Evolutionary conservation across 2,888 invertebrate genomes (phyloP).

Genomic region (Drosophila peninsularis): DNA sequence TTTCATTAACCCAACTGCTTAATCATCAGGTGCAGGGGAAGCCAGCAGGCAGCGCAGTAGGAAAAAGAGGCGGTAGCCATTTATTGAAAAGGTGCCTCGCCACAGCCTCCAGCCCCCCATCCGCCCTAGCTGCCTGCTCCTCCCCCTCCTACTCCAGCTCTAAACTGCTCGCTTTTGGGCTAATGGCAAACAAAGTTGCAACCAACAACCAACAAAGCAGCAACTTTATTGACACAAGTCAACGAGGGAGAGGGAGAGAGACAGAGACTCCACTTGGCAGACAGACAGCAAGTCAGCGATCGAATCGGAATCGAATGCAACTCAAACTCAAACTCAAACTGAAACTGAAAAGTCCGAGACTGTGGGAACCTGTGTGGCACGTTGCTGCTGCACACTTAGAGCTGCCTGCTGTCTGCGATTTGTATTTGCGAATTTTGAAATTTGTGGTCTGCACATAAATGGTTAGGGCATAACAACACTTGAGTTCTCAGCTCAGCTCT

Average conservation of each 20-base stretch:
- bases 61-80: slow-evolving; percentile 64
- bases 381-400: slow-evolving; percentile 15
- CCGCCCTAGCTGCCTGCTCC: background rate
- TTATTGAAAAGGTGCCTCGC: slow-evolving; percentile 65
- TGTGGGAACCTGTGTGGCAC: slow-evolving; percentile 65
- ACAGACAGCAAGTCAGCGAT: slow-evolving; percentile 38
- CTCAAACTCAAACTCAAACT: slow-evolving; percentile 29
- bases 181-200: slow-evolving; percentile 42
- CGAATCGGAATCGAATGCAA: slow-evolving; percentile 48
- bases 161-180: slow-evolving; percentile 21
- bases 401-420: slow-evolving; percentile 33
- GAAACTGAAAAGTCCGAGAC: slow-evolving; percentile 26
- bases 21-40: slow-evolving; percentile 62
- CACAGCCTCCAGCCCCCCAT: slow-evolving; percentile 9
- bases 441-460: slow-evolving; percentile 50
- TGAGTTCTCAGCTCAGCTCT: slow-evolving; percentile 39
- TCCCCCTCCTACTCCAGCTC: background rate
- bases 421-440: slow-evolving; percentile 39
- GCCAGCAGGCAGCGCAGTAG: slow-evolving; percentile 15
- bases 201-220: slow-evolving; percentile 36
- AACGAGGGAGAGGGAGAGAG: slow-evolving; percentile 10
- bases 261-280: slow-evolving; percentile 25
- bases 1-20: slow-evolving; percentile 79
- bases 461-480: slow-evolving; percentile 42
- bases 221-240: slow-evolving; percentile 70